Evolutionary conservation across 1,140 invertebrate species (phyloP), one percentile per base, ranked within the genome.

Genomic region (Meteorus sp.): DNA sequence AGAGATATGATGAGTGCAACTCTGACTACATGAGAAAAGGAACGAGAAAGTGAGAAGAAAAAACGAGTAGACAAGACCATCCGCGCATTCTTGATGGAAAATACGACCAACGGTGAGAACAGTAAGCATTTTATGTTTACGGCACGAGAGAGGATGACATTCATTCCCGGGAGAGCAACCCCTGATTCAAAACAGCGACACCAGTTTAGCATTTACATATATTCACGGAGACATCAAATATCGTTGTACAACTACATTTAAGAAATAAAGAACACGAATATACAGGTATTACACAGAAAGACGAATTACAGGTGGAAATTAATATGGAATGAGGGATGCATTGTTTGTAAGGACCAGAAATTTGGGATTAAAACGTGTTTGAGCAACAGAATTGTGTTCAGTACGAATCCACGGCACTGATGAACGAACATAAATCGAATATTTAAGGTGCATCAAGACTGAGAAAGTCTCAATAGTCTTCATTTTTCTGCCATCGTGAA

Each of bases 51-150:
- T 25, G 44, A 45, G 19, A 45, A 48, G 11, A 48, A 48, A 22
- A 48, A 48, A 27, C n/a, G 2, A 13, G 27, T 11, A 48, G 11
- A 25, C 45, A 48, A 48, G 45, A 48, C 22, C n/a, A 15, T 13
- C 29, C 8, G 23, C 39, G 35, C 57, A 41, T 55, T 57, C 55
- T 48, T 59, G 59, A 51, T 60, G 56, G 45, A 60, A 66, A 66
- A 63, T 59, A 59, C 51, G 56, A 56, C 43, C 48, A 56, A 62
- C 52, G 45, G 39, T 31, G 53, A 20, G 27, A 25, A 43, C 22
- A 51, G 44, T 62, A 65, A 62, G 56, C 65, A 54, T 67, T 65
- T 63, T 65, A 67, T 63, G 51, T 41, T 64, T 50, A 47, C 45
- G 44, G 44, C 37, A 22, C 53, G 45, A 27, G 13, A 47, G 53